These are phyloP conservation scores for Bungarus multicinctus DNA, from an alignment of 2,113 vertebrate genomes.

Conservation along the genomic window DNA sequence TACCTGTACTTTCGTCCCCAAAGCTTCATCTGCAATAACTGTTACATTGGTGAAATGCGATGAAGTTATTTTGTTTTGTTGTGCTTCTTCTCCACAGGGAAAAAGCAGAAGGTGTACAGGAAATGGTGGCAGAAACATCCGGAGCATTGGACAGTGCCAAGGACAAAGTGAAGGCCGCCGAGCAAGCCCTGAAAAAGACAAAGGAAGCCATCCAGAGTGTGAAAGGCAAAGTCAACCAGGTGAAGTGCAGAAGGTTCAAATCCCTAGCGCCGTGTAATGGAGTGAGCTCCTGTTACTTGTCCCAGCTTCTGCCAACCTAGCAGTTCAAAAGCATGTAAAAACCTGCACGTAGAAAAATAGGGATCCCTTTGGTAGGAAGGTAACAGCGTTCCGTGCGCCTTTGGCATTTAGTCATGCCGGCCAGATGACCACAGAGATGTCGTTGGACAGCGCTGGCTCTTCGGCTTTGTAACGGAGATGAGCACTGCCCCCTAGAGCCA, in stretches of 20 bases:
- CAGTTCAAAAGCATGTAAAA: no score
- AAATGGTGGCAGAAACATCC: conserved; percentile 56
- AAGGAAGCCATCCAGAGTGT: conserved; percentile 62
- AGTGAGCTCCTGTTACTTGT: no score
- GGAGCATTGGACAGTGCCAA: conserved; percentile 55
- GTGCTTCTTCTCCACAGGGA: conserved; percentile 55
- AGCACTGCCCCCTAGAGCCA: no score
- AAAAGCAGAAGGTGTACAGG: conserved; percentile 65
- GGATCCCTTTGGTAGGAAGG: no score
- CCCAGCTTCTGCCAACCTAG: no score
- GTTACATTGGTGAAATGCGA: neutral
- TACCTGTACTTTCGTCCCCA: neutral
- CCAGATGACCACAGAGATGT: no score
- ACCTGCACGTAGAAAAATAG: no score
- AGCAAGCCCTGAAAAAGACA: conserved; percentile 56
- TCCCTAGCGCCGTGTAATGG: no score
- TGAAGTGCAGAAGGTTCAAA: conserved; percentile 32
- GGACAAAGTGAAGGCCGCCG: conserved; percentile 58
- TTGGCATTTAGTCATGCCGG: no score
- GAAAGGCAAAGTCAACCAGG: conserved; percentile 55
- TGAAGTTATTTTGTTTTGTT: neutral
- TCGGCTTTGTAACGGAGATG: no score
- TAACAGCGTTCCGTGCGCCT: no score
- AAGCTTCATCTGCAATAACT: neutral
- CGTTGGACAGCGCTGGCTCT: no score